Base-by-base conservation (phyloP, 2,797 vertebrate species). In the Cirrhinus molitorella region DNA sequence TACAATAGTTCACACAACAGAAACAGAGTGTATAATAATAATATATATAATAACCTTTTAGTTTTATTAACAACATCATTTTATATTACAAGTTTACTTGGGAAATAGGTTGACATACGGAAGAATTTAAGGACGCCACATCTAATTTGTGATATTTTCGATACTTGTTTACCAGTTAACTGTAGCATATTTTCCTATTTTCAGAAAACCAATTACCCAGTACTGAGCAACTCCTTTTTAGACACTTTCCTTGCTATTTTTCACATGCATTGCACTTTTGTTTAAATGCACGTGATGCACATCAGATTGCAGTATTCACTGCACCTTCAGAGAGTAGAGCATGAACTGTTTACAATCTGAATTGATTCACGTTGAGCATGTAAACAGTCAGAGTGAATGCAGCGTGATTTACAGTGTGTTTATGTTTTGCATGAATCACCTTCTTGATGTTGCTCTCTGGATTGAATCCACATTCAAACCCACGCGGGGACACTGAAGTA, bases 371-470 rank as follows among this genome's bases (percentile, higher is more conserved):
- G 13, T 3, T 31, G 59, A n/a, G 53, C 53, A 21, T n/a, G 51
- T 55, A 55, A 49, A 19, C 49, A 51, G 49, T 2, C 47, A 6
- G 16, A 17, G 47, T 49, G 10, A 57, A 57, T 57, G 55, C 11
- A 55, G 21, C 21, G 4, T 55, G 10, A 55, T n/a, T n/a, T n/a
- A n/a, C n/a, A n/a, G 45, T 51, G 49, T 51, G 55, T 59, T 9
- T 37, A 57, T 13, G 31, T 80, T 16, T 14, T 16, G 11, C 1
- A 13, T n/a, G 14, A 10, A 43, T 80, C 70, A 91, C 90, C 88
- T 91, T 91, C 70, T 91, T 91, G 59, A 90, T 89, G 81, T 83
- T 89, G 79, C 80, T 89, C 71, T 91, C 91, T 21, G 89, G 88
- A 76, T 88, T 90, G 31, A 90, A 91, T 80, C 83, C 88, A 80